A percentile compares a stretch with the other conserved stretches of the same genome.
Conservation (phyloP, 1,140 invertebrate species). For the Zaprionus inermis region DNA sequence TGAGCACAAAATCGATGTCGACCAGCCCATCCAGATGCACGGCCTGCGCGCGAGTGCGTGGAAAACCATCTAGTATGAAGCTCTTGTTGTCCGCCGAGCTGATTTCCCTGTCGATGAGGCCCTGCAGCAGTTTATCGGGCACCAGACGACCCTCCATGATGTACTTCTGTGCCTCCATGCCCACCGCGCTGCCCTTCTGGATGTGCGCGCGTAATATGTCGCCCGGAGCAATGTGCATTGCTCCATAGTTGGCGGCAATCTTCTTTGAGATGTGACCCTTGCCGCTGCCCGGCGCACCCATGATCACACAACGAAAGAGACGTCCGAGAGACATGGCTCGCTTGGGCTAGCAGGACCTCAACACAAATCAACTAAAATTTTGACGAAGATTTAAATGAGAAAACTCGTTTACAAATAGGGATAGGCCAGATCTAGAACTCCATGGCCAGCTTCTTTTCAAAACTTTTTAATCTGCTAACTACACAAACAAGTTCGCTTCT, state of each 20-base stretch:
- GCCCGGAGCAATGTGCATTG: slow-evolving; percentile 33
- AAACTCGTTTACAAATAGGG: too few relatives aligned
- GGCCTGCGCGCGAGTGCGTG: slow-evolving; percentile 35
- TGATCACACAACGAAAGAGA: slow-evolving; percentile 4
- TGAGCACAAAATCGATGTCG: slow-evolving; percentile 36
- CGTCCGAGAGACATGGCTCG: too few relatives aligned
- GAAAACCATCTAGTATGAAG: slow-evolving; percentile 45
- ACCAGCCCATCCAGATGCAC: slow-evolving; percentile 3
- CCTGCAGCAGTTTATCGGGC: slow-evolving; percentile 35
- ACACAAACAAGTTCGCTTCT: too few relatives aligned
- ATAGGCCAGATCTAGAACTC: too few relatives aligned
- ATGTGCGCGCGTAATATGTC: slow-evolving; percentile 46
- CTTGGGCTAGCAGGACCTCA: too few relatives aligned
- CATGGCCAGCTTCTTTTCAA: too few relatives aligned
- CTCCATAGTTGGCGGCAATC: slow-evolving; percentile 20
- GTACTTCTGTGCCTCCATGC: slow-evolving; percentile 19
- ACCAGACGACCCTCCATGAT: slow-evolving; percentile 14
- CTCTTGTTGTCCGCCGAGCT: background rate
- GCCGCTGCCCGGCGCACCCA: slow-evolving; percentile 45
- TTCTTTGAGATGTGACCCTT: slow-evolving; percentile 28
- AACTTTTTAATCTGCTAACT: too few relatives aligned
- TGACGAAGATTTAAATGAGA: too few relatives aligned
- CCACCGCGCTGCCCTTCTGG: background rate
- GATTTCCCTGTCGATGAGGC: slow-evolving; percentile 17
- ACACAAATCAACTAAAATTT: too few relatives aligned